Evolutionary conservation across 1,140 invertebrate genomes (phyloP).

Genomic region (Ceratina australensis): DNA sequence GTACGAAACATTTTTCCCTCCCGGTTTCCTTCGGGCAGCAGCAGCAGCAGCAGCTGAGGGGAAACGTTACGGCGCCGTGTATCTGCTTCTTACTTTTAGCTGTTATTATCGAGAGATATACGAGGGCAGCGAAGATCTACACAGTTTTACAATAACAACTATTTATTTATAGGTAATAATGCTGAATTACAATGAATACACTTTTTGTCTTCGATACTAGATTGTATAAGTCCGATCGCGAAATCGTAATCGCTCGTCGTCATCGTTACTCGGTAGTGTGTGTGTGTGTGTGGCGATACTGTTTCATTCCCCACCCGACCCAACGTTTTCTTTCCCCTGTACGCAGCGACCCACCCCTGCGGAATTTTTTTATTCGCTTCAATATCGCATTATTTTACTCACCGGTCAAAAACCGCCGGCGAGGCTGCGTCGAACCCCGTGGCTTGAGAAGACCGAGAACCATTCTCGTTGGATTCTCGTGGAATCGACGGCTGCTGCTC

Average conservation of each 20-base stretch:
- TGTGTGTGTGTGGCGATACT: constrained; percentile 54
- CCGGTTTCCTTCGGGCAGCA: no score
- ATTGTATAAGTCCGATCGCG: constrained; percentile 72
- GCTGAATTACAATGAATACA: constrained; percentile 80
- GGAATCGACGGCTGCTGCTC: background rate
- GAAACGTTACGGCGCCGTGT: no score
- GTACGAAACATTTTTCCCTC: background rate
- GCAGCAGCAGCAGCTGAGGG: no score
- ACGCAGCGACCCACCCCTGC: constrained; percentile 37
- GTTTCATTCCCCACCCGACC: background rate
- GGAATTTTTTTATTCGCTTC: background rate
- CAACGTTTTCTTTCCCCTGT: constrained; percentile 33
- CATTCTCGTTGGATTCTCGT: no score
- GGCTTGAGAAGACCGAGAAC: no score
- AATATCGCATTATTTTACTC: constrained; percentile 2
- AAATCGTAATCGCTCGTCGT: constrained; percentile 70
- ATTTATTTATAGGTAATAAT: constrained; percentile 81
- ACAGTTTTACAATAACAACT: constrained; percentile 78
- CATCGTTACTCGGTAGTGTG: constrained; percentile 52
- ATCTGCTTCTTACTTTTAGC: no score
- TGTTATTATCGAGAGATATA: no score
- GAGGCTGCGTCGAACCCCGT: background rate
- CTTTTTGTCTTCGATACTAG: constrained; percentile 78
- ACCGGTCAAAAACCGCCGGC: constrained; percentile 19
- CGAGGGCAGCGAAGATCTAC: background rate